phyloP scores from a whole-genome alignment of 2,888 invertebrate genomes.

The Lymantria dispar region DNA sequence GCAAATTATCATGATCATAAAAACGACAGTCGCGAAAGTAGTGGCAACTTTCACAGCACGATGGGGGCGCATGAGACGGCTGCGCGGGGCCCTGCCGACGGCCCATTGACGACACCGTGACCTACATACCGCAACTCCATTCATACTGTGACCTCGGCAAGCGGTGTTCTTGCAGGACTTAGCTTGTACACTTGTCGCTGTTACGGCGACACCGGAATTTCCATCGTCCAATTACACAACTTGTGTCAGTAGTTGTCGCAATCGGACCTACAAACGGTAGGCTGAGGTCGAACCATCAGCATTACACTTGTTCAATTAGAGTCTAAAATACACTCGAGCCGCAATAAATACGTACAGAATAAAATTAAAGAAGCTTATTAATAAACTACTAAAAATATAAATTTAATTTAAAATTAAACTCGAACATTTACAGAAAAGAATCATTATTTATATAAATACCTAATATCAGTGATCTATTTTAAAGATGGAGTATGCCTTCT shows the following conservation, averaged over 20 bases:
- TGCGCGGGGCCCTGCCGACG: constrained; percentile 70
- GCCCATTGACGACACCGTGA: constrained; percentile 82
- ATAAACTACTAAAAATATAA: constrained; percentile 8
- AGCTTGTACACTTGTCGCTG: constrained; percentile 53
- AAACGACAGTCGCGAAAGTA: constrained; percentile 77
- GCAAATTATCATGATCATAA: constrained; percentile 56
- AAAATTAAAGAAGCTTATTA: too few species aligned
- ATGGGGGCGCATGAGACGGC: constrained; percentile 73
- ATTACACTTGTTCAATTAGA: constrained; percentile 56
- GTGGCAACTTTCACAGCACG: constrained; percentile 79
- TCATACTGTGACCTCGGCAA: constrained; percentile 74
- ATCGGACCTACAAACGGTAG: constrained; percentile 53
- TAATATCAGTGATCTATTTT: too few species aligned
- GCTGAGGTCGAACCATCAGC: constrained; percentile 65
- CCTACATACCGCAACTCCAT: constrained; percentile 79
- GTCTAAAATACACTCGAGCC: neutral
- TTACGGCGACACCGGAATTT: constrained; percentile 66
- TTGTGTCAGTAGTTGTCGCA: constrained; percentile 63
- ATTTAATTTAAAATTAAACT: neutral
- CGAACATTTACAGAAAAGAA: too few species aligned
- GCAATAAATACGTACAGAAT: neutral
- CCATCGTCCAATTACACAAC: constrained; percentile 72
- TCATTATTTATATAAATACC: too few species aligned
- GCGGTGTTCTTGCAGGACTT: constrained; percentile 61
- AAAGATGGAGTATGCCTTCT: too few species aligned